Evolutionary conservation across 2,797 vertebrate species (phyloP).

Genomic region (Chelonia mydas): DNA sequence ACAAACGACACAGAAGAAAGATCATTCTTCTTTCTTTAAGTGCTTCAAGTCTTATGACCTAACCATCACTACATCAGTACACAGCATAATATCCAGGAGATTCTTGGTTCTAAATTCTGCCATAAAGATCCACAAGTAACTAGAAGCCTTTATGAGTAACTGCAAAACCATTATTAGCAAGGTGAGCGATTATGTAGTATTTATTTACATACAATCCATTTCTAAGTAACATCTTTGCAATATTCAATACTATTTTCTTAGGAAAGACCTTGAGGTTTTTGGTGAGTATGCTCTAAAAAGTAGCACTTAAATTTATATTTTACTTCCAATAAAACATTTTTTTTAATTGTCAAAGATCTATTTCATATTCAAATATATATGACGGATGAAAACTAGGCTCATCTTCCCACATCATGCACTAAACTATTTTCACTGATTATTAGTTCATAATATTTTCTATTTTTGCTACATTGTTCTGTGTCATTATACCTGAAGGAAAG

Average conservation of each 20-base stretch:
- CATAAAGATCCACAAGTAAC: not conserved
- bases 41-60: not conserved
- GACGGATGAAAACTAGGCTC: not conserved
- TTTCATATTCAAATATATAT: rapidly evolving
- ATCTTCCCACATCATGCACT: not conserved
- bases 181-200: not conserved
- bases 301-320: not conserved
- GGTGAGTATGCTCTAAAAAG: not conserved
- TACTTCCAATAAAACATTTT: not conserved
- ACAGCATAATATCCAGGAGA: not conserved
- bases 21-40: not conserved
- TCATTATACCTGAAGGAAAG: not conserved
- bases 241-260: rapidly evolving
- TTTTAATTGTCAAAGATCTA: not conserved
- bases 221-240: not conserved
- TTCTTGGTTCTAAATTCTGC: not conserved
- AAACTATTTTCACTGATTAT: not conserved
- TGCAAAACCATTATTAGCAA: not conserved
- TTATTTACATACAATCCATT: not conserved
- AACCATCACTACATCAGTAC: not conserved
- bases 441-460: not conserved
- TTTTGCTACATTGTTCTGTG: not conserved
- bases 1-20: not conserved
- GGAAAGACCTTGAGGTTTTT: not conserved
- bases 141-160: not conserved